Base-by-base conservation (phyloP, 2,888 invertebrate species). In the Stenoptilia bipunctidactyla region DNA sequence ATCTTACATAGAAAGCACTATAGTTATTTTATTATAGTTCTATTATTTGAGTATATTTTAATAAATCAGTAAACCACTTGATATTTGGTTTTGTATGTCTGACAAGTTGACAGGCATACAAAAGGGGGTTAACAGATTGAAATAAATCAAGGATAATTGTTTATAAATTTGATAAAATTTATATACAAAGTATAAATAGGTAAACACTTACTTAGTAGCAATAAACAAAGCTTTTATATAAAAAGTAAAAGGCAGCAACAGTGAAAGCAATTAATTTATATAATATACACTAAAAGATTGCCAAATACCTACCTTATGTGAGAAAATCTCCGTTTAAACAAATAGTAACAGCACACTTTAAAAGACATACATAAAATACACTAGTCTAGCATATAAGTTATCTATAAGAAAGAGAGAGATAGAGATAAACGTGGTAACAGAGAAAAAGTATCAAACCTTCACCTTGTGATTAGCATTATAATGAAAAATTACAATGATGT, bases 361-460 rank as follows among this genome's bases (percentile, higher is more conserved):
- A 49, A 14, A 36, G 20, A 44, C 25, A 42, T 14, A 44, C 40
- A 40, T 42, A 39, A 39, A 34, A 12, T 25, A 34, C 42, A 47
- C 20, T 20, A 20, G 44, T 42, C 34, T 44, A 30, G 25, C n/a
- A 41, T 39, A 55, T 51, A 53, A 52, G 53, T 44, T 50, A 54
- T 53, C 47, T 56, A 51, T 55, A 57, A 45, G 52, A 50, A 45
- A 62, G 55, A 59, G 55, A 66, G 61, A 68, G 56, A 60, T 41
- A 51, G 41, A 53, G 49, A 52, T 37, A 44, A 40, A 48, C 47
- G 49, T 12, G 12, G 1, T 56, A 54, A 57, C 37, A 55, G 53
- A 58, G 56, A 50, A 43, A 64, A 55, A 71, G 76, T 79, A 82
- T 80, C 82, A 80, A 82, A 82, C 82, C 82, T 73, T 74, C 82